A percentile compares a stretch with the other conserved stretches of the same genome.
These are phyloP conservation scores for Pachycephus smyrnensis DNA, from an alignment of 2,888 invertebrate genomes.

Conservation along the genomic window DNA sequence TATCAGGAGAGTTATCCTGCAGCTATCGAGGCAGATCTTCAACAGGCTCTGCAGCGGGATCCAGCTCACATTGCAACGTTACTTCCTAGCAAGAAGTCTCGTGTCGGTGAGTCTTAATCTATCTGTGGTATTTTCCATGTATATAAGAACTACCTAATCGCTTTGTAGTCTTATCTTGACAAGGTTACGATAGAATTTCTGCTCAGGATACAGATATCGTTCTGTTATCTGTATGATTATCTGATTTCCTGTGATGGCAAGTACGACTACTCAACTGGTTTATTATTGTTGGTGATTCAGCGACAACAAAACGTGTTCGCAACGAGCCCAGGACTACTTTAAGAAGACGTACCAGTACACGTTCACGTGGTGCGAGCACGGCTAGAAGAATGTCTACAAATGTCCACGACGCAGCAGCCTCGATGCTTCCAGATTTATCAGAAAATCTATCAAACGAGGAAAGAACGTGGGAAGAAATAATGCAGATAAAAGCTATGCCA, in stretches of 20 bases:
- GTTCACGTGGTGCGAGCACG: constrained; percentile 70
- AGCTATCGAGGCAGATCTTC: constrained; percentile 73
- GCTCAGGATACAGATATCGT: background rate
- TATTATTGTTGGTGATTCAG: constrained; percentile 58
- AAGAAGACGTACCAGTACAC: constrained; percentile 71
- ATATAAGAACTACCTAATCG: background rate
- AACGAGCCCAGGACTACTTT: constrained; percentile 75
- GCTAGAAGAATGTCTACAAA: constrained; percentile 69
- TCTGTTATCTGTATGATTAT: constrained; percentile 16
- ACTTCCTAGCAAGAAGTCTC: constrained; percentile 83
- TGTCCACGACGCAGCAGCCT: constrained; percentile 77
- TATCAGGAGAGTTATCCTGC: constrained; percentile 87
- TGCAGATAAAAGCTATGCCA: constrained; percentile 87
- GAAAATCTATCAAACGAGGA: constrained; percentile 86
- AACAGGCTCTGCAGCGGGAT: constrained; percentile 75
- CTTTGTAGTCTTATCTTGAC: background rate
- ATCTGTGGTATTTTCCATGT: constrained; percentile 15
- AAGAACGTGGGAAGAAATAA: constrained; percentile 86
- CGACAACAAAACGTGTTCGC: constrained; percentile 76
- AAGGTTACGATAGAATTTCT: background rate
- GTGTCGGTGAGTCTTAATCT: constrained; percentile 71
- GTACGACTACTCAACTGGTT: background rate
- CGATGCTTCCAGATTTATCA: constrained; percentile 87
- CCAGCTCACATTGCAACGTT: constrained; percentile 82
- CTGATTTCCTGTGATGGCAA: background rate